Evolutionary conservation across 1,140 invertebrate genomes (phyloP).

Genomic region (Heliconius eleuchia): DNA sequence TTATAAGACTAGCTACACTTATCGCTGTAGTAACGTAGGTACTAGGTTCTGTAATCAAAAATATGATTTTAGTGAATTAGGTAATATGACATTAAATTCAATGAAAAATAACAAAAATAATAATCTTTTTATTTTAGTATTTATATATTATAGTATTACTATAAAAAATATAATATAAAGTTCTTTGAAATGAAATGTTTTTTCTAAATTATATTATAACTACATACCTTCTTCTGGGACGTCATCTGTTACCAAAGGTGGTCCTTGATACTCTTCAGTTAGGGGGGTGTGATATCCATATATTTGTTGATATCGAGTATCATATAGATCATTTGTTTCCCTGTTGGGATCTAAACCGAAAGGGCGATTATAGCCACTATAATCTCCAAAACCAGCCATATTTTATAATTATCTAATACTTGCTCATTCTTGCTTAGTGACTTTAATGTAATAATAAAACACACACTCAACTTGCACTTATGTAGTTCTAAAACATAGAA

Average conservation of each 20-base stretch:
- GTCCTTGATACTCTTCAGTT: conserved; percentile 73
- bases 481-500: not conserved
- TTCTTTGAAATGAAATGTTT: too few relatives aligned
- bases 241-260: conserved; percentile 77
- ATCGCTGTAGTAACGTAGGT: conserved; percentile 88
- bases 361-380: conserved; percentile 69
- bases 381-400: conserved; percentile 79
- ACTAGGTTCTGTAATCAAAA: conserved; percentile 74
- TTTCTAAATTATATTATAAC: not conserved
- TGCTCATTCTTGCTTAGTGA: conserved; percentile 18
- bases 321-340: conserved; percentile 74
- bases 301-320: conserved; percentile 76
- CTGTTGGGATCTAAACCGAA: conserved; percentile 70
- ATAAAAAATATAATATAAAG: too few relatives aligned
- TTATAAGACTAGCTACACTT: conserved; percentile 89
- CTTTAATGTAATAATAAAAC: not conserved
- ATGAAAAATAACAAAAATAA: too few relatives aligned
- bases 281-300: conserved; percentile 75
- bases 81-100: not conserved
- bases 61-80: not conserved
- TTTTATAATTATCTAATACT: conserved; percentile 38
- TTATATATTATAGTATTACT: not conserved
- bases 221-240: conserved; percentile 80
- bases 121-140: too few relatives aligned
- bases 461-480: not conserved